Base-by-base conservation (phyloP, 1,140 invertebrate genomes). In the Drosophila nikananu region DNA sequence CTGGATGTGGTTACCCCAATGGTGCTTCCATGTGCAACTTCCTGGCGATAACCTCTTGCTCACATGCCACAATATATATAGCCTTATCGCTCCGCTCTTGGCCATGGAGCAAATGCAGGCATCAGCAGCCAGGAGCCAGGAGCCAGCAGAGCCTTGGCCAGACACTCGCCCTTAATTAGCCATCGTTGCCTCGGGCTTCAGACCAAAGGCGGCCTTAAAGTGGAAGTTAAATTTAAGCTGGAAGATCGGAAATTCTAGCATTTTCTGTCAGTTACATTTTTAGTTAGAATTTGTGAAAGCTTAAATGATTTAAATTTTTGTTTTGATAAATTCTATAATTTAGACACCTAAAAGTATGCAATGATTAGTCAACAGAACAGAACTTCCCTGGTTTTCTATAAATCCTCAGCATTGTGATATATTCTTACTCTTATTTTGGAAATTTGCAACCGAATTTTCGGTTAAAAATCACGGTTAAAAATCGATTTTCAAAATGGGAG, bases 1-100 rank as follows among this genome's bases (percentile, higher is more conserved):
- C 78, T 75, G 63, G 67, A 13, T 42, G 52, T 44, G 54, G 49
- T 59, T 55, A 67, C 66, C 67, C 54, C 46, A 67, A 67, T 67
- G 80, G 39, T 68, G 70, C 73, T 68, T 59, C 77, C 84, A 87
- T 90, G 84, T 78, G 84, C 86, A 79, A 68, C 84, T 90, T 89
- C 84, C 84, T 78, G 81, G 54, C 78, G 84, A 90, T 89, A 89
- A 84, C 81, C 86, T 76, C 72, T 86, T 44, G 49, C 51, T 32
- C 46, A 57, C 67, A 61, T 61, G 46, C 25, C 60, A 65, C 25
- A 67, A 77, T 70, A 65, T 55, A 51, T 49, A 66, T 66, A 62
- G 58, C 82, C 76, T 89, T 87, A 89, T 84, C 67, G 77, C 49
- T 67, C n/a, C 54, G 55, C 86, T 89, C 81, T 80, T 80, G 64